Conservation (phyloP, 1,140 invertebrate genomes). For the Halesus radiatus region DNA sequence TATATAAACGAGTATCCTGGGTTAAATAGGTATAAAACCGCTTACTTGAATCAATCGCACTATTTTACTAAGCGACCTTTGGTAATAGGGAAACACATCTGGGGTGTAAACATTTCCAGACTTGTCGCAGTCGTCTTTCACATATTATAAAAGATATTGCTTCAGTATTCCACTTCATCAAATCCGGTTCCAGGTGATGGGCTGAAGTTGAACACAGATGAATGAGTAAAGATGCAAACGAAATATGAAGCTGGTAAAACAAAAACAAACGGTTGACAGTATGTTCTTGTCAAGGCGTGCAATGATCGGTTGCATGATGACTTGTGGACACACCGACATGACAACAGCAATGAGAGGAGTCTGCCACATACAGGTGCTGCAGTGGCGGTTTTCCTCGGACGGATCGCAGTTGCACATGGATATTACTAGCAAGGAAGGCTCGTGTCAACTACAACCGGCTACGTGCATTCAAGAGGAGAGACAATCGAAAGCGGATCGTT, state of each 20-base stretch:
- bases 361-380: conserved; percentile 11
- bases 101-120: too few species aligned
- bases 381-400: background rate
- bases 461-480: background rate
- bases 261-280: conserved; percentile 29
- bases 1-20: too few species aligned
- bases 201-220: conserved; percentile 24
- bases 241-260: conserved; percentile 17
- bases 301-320: conserved; percentile 36
- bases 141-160: too few species aligned
- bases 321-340: conserved; percentile 39
- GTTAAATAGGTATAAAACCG: too few species aligned
- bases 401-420: background rate
- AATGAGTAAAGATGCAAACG: conserved; percentile 40
- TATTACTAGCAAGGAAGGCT: conserved; percentile 47
- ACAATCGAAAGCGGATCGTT: background rate
- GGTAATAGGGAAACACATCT: too few species aligned
- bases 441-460: background rate
- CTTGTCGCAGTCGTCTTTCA: too few species aligned
- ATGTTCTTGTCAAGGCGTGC: conserved; percentile 23
- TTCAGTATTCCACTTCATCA: background rate
- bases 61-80: too few species aligned
- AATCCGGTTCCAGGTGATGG: conserved; percentile 4
- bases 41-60: too few species aligned
- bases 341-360: conserved; percentile 11